phyloP scores from a whole-genome alignment of 2,797 vertebrate genomes.

The Austrolebias charrua region DNA sequence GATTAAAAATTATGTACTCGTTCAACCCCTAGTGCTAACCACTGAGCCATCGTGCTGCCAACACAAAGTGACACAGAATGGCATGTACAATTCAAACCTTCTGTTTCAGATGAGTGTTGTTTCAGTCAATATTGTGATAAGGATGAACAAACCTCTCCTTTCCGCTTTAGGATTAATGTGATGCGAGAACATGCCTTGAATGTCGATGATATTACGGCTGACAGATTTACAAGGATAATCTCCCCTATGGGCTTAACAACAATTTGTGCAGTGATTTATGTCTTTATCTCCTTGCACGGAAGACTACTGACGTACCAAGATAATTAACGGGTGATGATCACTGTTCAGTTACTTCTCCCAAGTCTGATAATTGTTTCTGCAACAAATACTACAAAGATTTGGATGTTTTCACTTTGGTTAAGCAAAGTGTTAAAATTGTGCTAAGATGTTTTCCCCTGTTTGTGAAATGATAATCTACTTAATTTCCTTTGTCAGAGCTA shows the following conservation, averaged over 20 bases:
- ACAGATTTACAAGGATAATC: conserved; percentile 70
- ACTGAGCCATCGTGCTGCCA: no score
- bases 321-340: conserved; percentile 35
- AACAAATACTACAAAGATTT: conserved; percentile 10
- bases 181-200: conserved; percentile 40
- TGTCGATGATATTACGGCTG: conserved; percentile 48
- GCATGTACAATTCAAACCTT: conserved; percentile 2
- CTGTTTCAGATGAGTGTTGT: conserved; percentile 13
- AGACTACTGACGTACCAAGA: conserved; percentile 25
- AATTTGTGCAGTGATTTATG: conserved; percentile 58
- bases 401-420: neutral
- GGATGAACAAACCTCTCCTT: conserved; percentile 49
- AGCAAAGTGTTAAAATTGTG: conserved; percentile 1
- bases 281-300: conserved; percentile 48
- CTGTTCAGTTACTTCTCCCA: conserved; percentile 18
- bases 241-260: conserved; percentile 57
- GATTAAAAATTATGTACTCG: no score
- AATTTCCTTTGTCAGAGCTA: conserved; percentile 23
- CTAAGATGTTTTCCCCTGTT: conserved; percentile 7
- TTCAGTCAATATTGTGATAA: conserved; percentile 48
- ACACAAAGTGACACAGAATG: neutral
- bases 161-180: conserved; percentile 56
- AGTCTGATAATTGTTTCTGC: conserved; percentile 7
- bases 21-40: no score
- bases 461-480: conserved; percentile 7